Evolutionary conservation across 2,888 invertebrate species (phyloP).

Genomic region (Diogma glabrata): DNA sequence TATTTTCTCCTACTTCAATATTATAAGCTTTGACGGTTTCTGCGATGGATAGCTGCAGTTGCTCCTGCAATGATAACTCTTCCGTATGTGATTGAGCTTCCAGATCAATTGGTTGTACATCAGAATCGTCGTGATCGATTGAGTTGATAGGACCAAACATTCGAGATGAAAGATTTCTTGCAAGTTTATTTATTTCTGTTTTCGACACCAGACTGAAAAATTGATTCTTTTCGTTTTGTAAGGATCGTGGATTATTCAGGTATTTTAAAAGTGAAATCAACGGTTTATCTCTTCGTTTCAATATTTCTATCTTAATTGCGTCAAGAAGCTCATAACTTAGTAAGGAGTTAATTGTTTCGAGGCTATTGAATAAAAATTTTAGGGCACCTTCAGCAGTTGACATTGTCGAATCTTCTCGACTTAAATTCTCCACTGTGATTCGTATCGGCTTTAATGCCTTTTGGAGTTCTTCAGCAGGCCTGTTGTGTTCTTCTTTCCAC

Average conservation of each 20-base stretch:
- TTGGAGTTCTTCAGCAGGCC: neutral
- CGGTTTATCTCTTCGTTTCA: neutral
- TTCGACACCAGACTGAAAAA: no score
- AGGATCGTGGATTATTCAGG: neutral
- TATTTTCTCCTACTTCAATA: constrained; percentile 3
- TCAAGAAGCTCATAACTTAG: no score
- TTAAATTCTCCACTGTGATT: constrained; percentile 1
- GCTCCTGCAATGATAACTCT: no score
- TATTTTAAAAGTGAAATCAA: no score
- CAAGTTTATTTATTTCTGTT: neutral
- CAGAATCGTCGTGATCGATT: neutral
- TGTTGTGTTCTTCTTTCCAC: neutral
- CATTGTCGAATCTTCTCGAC: constrained; percentile 4
- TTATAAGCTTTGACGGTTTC: neutral
- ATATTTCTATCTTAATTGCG: neutral
- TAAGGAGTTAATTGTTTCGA: neutral
- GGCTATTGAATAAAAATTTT: neutral
- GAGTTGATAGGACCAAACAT: neutral
- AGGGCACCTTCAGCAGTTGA: constrained; percentile 7
- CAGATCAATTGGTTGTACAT: neutral
- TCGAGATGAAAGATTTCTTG: no score
- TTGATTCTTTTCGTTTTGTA: no score
- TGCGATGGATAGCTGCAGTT: constrained; percentile 3
- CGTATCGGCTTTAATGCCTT: neutral
- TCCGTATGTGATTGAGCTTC: neutral